phyloP scores from a whole-genome alignment of 2,797 vertebrate species.

The Sphenodon punctatus region DNA sequence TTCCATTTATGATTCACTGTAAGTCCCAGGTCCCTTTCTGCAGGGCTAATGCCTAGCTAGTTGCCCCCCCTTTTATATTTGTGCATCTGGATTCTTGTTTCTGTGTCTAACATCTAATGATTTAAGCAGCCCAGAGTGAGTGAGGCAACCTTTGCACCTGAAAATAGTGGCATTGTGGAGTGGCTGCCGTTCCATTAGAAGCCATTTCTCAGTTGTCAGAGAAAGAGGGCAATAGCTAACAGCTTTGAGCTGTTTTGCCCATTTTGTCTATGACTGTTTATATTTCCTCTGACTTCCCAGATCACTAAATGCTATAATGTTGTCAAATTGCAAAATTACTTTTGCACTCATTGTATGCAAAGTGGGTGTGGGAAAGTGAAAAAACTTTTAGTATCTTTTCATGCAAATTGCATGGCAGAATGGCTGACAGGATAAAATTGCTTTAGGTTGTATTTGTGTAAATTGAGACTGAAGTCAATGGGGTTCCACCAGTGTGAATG shows the following conservation, averaged over 20 bases:
- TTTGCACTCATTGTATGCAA: constrained; percentile 1
- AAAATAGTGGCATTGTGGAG: constrained; percentile 18
- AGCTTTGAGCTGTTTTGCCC: not conserved
- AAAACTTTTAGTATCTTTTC: not conserved
- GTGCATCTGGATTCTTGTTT: no score
- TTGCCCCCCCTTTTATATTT: no score
- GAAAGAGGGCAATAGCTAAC: not conserved
- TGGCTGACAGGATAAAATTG: not conserved
- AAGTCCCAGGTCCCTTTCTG: no score
- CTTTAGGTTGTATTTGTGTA: not conserved
- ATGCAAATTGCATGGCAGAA: not conserved
- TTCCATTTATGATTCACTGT: no score
- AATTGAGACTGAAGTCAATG: not conserved
- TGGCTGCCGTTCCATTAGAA: not conserved
- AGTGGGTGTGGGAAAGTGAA: not conserved
- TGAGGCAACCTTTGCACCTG: no score
- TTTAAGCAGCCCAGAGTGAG: no score
- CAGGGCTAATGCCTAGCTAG: no score
- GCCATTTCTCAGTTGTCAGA: constrained; percentile 7
- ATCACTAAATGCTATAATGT: not conserved
- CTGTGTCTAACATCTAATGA: no score
- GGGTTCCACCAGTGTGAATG: no score
- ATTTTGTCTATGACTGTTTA: not conserved
- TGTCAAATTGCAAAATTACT: constrained; percentile 17
- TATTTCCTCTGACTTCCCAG: not conserved